A percentile compares a stretch with the other conserved stretches of the same genome.
Evolutionary conservation across 2,797 vertebrate species (phyloP).

Genomic region (Gila robusta): DNA sequence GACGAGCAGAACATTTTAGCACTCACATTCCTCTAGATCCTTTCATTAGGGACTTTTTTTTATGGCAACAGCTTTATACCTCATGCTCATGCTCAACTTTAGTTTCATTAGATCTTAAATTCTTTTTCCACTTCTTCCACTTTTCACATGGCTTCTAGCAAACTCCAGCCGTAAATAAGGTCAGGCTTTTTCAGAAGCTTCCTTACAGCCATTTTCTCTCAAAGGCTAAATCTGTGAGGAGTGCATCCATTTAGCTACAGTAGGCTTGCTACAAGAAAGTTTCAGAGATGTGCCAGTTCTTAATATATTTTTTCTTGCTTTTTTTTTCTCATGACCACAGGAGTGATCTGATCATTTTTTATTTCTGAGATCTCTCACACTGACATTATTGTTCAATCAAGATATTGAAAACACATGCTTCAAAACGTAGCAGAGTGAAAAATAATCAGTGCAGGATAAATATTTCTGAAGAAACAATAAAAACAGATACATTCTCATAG

Average conservation of each 20-base stretch:
- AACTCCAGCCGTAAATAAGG: neutral
- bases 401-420: neutral
- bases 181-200: neutral
- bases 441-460: neutral
- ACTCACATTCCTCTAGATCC: conserved; percentile 19
- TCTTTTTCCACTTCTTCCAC: neutral
- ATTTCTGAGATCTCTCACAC: neutral
- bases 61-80: conserved; percentile 4
- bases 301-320: neutral
- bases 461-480: neutral
- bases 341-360: neutral
- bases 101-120: conserved; percentile 21
- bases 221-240: neutral
- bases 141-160: conserved; percentile 13
- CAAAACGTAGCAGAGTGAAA: neutral
- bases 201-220: neutral
- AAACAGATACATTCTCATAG: neutral
- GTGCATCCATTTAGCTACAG: neutral
- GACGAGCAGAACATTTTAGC: conserved; percentile 48
- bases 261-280: neutral
- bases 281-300: neutral
- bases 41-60: neutral
- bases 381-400: conserved; percentile 3
- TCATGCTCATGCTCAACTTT: conserved; percentile 22
- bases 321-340: neutral